Evolutionary conservation across 2,888 invertebrate genomes (phyloP).

Genomic region (Holacanthella duospinosa): DNA sequence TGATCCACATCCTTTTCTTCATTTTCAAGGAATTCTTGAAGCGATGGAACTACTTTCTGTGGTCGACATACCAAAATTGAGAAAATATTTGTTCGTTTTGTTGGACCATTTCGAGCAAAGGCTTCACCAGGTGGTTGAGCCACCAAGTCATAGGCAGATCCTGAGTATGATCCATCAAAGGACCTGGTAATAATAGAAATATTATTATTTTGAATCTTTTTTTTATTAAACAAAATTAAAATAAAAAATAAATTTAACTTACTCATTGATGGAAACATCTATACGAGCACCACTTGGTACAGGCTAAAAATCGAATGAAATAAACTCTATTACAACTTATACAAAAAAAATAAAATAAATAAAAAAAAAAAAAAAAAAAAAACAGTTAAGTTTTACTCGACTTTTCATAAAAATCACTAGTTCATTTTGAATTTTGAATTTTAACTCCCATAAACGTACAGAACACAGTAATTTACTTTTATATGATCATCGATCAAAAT

Average conservation of each 20-base stretch:
- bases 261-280: constrained; percentile 90
- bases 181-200: too few species aligned
- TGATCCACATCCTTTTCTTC: constrained; percentile 64
- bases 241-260: too few species aligned
- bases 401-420: background rate
- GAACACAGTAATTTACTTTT: too few species aligned
- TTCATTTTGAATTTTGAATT: too few species aligned
- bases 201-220: too few species aligned
- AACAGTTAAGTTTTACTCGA: too few species aligned
- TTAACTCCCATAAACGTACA: too few species aligned
- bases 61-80: constrained; percentile 68
- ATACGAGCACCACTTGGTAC: constrained; percentile 71
- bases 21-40: constrained; percentile 78
- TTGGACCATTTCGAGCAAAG: constrained; percentile 60
- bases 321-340: background rate
- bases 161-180: constrained; percentile 90
- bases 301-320: constrained; percentile 45
- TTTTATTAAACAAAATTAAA: too few species aligned
- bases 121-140: constrained; percentile 60
- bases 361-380: too few species aligned
- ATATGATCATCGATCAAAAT: too few species aligned
- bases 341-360: constrained; percentile 1
- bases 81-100: constrained; percentile 63
- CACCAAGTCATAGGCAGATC: constrained; percentile 79
- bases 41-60: constrained; percentile 42